Conservation (phyloP, 2,888 invertebrate species). For the Lasioglossum morio region DNA sequence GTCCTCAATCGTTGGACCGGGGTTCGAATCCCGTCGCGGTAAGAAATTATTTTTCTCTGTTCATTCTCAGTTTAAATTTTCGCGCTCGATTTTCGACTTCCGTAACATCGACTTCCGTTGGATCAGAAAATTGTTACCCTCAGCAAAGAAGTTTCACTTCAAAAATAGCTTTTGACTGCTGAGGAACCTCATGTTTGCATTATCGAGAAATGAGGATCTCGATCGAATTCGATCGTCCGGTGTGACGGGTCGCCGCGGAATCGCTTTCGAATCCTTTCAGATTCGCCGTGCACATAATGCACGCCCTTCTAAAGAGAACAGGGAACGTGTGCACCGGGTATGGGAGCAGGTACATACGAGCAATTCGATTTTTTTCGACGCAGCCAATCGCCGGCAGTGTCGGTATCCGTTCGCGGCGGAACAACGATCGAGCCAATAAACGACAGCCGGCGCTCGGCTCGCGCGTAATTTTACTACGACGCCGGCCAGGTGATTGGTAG, state of each 20-base stretch:
- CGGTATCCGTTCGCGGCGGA: constrained; percentile 56
- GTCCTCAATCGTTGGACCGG: too few relatives aligned
- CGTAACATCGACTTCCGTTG: too few relatives aligned
- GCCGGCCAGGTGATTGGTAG: constrained; percentile 53
- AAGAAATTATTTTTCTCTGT: too few relatives aligned
- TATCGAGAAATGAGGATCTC: neutral
- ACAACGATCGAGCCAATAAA: constrained; percentile 64
- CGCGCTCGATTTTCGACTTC: too few relatives aligned
- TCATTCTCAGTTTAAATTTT: too few relatives aligned
- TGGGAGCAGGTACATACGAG: constrained; percentile 45
- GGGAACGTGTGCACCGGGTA: neutral
- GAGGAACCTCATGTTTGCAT: too few relatives aligned
- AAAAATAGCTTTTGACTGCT: too few relatives aligned
- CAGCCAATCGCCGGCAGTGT: constrained; percentile 59
- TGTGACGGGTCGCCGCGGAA: neutral
- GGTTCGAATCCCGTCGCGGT: too few relatives aligned
- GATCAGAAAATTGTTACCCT: too few relatives aligned
- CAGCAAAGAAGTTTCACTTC: too few relatives aligned
- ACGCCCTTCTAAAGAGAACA: constrained; percentile 23
- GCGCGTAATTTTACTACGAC: constrained; percentile 59
- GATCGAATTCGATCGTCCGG: neutral
- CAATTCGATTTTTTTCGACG: constrained; percentile 61
- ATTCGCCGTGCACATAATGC: constrained; percentile 18
- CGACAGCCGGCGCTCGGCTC: constrained; percentile 33
- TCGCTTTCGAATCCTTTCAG: constrained; percentile 57